phyloP scores from a whole-genome alignment of 1,140 invertebrate species.

The Drosophila leontia region DNA sequence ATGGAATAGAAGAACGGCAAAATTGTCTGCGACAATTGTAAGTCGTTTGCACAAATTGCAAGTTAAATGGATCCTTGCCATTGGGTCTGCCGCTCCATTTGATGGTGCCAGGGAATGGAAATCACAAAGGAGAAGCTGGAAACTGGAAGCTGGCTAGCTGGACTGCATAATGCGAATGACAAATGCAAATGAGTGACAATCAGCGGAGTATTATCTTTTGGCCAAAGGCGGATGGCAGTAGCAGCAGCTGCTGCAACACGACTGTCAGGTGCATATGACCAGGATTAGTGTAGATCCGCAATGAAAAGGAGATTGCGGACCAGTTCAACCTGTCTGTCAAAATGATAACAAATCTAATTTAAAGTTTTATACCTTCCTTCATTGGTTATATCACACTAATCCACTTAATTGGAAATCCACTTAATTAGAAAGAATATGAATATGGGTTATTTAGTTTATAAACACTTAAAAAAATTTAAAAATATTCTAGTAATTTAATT shows the following conservation, averaged over 20 bases:
- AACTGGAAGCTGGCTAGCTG: neutral
- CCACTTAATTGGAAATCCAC: neutral
- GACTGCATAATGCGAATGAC: conserved; percentile 30
- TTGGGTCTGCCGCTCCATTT: conserved; percentile 44
- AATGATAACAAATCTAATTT: conserved; percentile 29
- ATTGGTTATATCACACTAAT: neutral
- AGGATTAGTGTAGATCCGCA: conserved; percentile 1
- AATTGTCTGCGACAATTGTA: conserved; percentile 59
- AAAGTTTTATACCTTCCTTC: conserved; percentile 5
- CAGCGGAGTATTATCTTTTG: conserved; percentile 42
- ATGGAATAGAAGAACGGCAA: conserved; percentile 3
- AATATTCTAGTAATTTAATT: too few relatives aligned
- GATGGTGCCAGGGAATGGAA: conserved; percentile 17
- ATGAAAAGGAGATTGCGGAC: neutral
- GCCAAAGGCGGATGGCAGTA: neutral
- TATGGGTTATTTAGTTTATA: neutral
- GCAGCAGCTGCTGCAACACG: conserved; percentile 7
- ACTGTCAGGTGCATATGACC: conserved; percentile 5
- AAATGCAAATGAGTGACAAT: conserved; percentile 51
- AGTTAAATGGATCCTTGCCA: conserved; percentile 58
- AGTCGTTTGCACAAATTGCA: conserved; percentile 61
- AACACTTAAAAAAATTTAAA: too few relatives aligned
- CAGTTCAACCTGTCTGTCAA: neutral
- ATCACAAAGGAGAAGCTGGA: conserved; percentile 1
- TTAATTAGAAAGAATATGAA: neutral